Percentiles rank a stretch among this genome's conserved stretches.
phyloP scores from a whole-genome alignment of 2,888 invertebrate species.

The Phyllotreta cruciferae region DNA sequence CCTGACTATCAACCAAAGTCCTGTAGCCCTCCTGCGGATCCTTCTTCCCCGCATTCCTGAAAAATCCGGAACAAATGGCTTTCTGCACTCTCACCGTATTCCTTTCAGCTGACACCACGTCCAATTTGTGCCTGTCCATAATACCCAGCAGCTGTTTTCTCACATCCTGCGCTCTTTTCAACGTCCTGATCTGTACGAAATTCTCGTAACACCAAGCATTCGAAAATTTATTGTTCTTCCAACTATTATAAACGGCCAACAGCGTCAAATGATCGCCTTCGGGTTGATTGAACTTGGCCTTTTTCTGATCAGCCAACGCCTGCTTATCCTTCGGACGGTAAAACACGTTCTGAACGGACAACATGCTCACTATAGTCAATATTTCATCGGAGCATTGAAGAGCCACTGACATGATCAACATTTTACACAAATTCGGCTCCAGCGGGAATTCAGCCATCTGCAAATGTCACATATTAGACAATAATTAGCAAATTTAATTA shows the following conservation, averaged over 20 bases:
- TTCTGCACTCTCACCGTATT: constrained; percentile 96
- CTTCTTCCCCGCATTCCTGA: constrained; percentile 98
- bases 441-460: constrained; percentile 99
- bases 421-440: constrained; percentile 97
- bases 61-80: constrained; percentile 98
- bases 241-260: constrained; percentile 98
- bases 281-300: constrained; percentile 98
- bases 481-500: constrained; percentile 24
- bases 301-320: constrained; percentile 97
- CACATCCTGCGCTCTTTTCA: constrained; percentile 97
- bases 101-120: constrained; percentile 96
- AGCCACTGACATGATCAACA: constrained; percentile 99
- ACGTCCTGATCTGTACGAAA: constrained; percentile 95
- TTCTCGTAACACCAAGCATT: constrained; percentile 99
- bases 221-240: constrained; percentile 99
- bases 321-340: constrained; percentile 95
- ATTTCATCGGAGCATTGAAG: constrained; percentile 98
- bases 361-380: constrained; percentile 97
- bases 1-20: constrained; percentile 96
- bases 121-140: constrained; percentile 96
- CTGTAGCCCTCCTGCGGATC: constrained; percentile 99
- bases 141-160: constrained; percentile 96
- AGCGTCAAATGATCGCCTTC: constrained; percentile 98
- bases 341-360: constrained; percentile 99
- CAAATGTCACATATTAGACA: constrained; percentile 42